Evolutionary conservation across 1,140 invertebrate genomes (phyloP).

Genomic region (Calosoma granatense): DNA sequence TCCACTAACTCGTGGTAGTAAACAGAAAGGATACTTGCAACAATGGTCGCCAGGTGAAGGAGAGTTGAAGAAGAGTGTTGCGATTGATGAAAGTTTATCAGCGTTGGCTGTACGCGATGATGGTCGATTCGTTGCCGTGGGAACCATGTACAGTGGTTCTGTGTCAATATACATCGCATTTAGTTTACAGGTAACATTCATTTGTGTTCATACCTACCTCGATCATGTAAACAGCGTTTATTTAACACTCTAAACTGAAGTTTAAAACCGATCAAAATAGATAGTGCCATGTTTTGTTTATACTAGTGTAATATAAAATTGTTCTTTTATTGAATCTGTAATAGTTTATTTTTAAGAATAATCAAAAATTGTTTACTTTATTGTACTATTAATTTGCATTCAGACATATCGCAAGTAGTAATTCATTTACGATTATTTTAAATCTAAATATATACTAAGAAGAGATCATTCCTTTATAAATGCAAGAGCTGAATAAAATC

Average conservation of each 20-base stretch:
- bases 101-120: constrained; percentile 82
- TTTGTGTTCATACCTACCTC: too few relatives aligned
- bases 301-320: too few relatives aligned
- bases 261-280: not conserved
- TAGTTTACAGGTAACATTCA: constrained; percentile 68
- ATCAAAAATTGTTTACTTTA: too few relatives aligned
- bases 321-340: too few relatives aligned
- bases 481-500: constrained; percentile 5
- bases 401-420: too few relatives aligned
- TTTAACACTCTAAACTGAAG: not conserved
- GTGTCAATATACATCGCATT: constrained; percentile 86
- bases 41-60: constrained; percentile 54
- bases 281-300: not conserved
- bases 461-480: too few relatives aligned
- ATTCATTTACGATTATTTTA: too few relatives aligned
- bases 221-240: too few relatives aligned
- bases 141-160: constrained; percentile 85
- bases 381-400: too few relatives aligned
- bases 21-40: constrained; percentile 61
- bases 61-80: constrained; percentile 40
- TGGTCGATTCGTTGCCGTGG: constrained; percentile 82
- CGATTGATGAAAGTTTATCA: constrained; percentile 64
- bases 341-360: too few relatives aligned
- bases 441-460: too few relatives aligned
- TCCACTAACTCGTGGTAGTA: constrained; percentile 54